A percentile compares a stretch with the other conserved stretches of the same genome.
phyloP scores from a whole-genome alignment of 2,113 vertebrate genomes.

The Leptobrachium ailaonicum region DNA sequence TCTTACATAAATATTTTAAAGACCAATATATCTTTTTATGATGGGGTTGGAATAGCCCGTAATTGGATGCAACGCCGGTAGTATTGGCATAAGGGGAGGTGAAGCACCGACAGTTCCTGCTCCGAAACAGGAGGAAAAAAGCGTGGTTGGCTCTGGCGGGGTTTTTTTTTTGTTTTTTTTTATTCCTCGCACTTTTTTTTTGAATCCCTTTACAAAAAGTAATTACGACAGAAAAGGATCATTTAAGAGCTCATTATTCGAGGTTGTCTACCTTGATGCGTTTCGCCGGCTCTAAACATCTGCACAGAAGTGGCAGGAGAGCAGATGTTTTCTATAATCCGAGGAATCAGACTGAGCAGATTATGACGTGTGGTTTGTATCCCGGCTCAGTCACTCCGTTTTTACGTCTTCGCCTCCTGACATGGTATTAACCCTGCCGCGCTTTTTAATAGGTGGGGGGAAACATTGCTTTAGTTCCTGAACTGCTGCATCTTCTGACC shows the following conservation, averaged over 20 bases:
- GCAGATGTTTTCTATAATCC: conserved; percentile 69
- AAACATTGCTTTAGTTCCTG: not conserved
- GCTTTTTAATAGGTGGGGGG: not conserved
- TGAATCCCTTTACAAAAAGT: not conserved
- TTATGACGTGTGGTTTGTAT: conserved; percentile 54
- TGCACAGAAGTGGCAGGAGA: conserved; percentile 56
- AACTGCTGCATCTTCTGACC: too few relatives aligned
- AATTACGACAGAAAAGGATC: not conserved
- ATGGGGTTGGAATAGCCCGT: too few relatives aligned
- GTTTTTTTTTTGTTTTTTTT: not conserved
- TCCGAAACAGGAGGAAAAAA: too few relatives aligned
- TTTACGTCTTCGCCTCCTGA: not conserved
- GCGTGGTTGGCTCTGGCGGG: not conserved
- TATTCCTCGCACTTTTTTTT: not conserved
- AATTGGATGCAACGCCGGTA: too few relatives aligned
- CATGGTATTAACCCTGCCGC: not conserved
- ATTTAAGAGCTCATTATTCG: conserved; percentile 22
- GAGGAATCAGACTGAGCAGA: conserved; percentile 56
- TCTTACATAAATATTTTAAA: not conserved
- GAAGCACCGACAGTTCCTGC: too few relatives aligned
- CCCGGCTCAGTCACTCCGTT: not conserved
- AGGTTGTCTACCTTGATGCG: conserved; percentile 33
- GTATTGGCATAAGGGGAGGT: too few relatives aligned
- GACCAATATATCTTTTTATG: not conserved
- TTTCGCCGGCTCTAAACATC: conserved; percentile 56